Evolutionary conservation across 1,140 invertebrate species (phyloP).

Genomic region (Andricus grossulariae): DNA sequence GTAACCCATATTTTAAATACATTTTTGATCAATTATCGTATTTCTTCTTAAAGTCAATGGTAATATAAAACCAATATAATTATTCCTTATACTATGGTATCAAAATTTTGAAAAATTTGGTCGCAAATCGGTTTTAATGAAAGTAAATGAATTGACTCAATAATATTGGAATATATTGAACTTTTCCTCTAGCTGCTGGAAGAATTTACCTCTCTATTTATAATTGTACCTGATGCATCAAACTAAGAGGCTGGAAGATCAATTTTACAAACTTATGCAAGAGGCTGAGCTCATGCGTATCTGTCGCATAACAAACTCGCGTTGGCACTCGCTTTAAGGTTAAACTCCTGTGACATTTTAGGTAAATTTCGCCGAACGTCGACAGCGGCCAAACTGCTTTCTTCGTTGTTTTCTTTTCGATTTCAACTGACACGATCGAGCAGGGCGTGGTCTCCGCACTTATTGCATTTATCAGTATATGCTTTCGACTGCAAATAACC

Average conservation of each 20-base stretch:
- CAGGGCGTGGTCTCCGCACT: slow-evolving; percentile 50
- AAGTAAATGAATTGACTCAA: too few species aligned
- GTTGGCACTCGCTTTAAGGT: slow-evolving; percentile 58
- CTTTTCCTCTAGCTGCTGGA: too few species aligned
- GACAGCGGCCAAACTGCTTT: slow-evolving; percentile 47
- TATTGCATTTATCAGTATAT: slow-evolving; percentile 20
- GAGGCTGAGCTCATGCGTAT: slow-evolving; percentile 52
- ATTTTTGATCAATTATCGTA: too few species aligned
- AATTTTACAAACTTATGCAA: slow-evolving; percentile 49
- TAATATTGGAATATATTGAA: too few species aligned
- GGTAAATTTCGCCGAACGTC: slow-evolving; percentile 58
- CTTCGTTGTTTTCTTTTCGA: slow-evolving; percentile 55
- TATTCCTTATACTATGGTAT: too few species aligned
- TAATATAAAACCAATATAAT: too few species aligned
- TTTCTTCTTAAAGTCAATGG: too few species aligned
- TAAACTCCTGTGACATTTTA: slow-evolving; percentile 61
- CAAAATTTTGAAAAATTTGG: too few species aligned
- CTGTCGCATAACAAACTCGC: slow-evolving; percentile 56
- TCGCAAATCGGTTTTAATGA: too few species aligned
- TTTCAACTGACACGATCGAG: slow-evolving; percentile 34
- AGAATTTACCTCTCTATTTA: not conserved
- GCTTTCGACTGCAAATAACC: not conserved
- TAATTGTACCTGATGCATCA: not conserved
- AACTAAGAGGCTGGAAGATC: slow-evolving; percentile 1
- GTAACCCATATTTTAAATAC: too few species aligned